Evolutionary conservation across 2,113 vertebrate genomes (phyloP), one percentile per base, ranked within the genome.

Genomic region (Macroglossus sobrinus): DNA sequence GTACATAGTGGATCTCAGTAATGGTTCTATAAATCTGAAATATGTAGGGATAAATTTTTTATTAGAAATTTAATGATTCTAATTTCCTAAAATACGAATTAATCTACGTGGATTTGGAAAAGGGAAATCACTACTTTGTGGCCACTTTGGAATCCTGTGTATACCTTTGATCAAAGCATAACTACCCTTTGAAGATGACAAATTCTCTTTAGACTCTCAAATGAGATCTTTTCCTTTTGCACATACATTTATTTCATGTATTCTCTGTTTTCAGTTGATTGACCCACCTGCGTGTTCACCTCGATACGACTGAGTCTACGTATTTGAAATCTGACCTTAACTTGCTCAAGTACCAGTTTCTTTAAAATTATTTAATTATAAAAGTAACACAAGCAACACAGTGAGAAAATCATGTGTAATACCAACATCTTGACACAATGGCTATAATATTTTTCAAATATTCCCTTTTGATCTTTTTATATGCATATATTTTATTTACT

Each of bases 311-410:
- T 63, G 40, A 80, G 28, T 78, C 50, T 43, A 85, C 43, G 30
- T 94, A 59, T 57, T 19, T 95, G 93, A 95, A 92, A 97, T 84
- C 14, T 84, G 82, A 97, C 18, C 53, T 80, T 66, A 91, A 84
- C 66, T 96, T 96, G 80, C 64, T 92, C 69, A 90, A 92, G 76
- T 69, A 95, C 63, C 55, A 79, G 40, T 87, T 71, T 86, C 68
- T 81, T 87, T 33, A 91, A 88, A 19, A 55, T 45, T 40, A 40
- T 96, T 94, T 96, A 89, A 84, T 89, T 92, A 96, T 64, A 92
- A 96, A 96, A 92, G n/a, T 47, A 90, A 57, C 13, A 82, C n/a
- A 76, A 91, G 95, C 13, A 82, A 81, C 74, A 85, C 13, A 43
- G 24, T 19, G 53, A 13, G 4, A 69, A 94, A 92, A 80, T 82